These are phyloP conservation scores for Nanorana parkeri DNA, from an alignment of 2,113 vertebrate species.

Conservation along the genomic window DNA sequence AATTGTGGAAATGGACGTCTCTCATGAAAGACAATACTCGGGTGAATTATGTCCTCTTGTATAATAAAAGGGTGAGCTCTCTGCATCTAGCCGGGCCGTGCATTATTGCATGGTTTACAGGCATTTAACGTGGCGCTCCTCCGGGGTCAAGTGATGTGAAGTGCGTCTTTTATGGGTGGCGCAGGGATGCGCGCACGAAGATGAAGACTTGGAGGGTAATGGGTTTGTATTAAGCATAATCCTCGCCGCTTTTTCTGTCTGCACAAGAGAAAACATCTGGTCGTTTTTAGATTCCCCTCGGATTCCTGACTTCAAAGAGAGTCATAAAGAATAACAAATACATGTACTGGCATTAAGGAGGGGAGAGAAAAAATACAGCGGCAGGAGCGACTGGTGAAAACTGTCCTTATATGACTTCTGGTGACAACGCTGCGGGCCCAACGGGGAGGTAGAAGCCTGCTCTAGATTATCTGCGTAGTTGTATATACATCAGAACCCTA, in stretches of 20 bases:
- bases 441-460: constrained; percentile 68
- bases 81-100: not conserved
- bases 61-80: constrained; percentile 26
- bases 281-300: constrained; percentile 82
- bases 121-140: constrained; percentile 66
- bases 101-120: constrained; percentile 66
- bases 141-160: constrained; percentile 65
- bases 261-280: constrained; percentile 82
- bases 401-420: constrained; percentile 84
- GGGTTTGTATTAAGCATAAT: constrained; percentile 76
- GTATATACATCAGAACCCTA: no score
- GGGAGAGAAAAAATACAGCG: constrained; percentile 76
- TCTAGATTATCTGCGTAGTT: constrained; percentile 51
- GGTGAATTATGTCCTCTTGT: constrained; percentile 12
- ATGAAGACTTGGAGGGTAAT: constrained; percentile 68
- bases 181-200: constrained; percentile 64
- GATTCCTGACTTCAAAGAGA: constrained; percentile 86
- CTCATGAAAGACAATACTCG: constrained; percentile 14
- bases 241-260: constrained; percentile 72
- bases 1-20: constrained; percentile 17
- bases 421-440: constrained; percentile 78
- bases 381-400: constrained; percentile 81
- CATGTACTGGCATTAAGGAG: constrained; percentile 77
- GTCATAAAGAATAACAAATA: constrained; percentile 86
- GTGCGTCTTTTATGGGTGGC: constrained; percentile 66